Conservation (phyloP, 1,140 invertebrate species). For the Asbolus verrucosus region DNA sequence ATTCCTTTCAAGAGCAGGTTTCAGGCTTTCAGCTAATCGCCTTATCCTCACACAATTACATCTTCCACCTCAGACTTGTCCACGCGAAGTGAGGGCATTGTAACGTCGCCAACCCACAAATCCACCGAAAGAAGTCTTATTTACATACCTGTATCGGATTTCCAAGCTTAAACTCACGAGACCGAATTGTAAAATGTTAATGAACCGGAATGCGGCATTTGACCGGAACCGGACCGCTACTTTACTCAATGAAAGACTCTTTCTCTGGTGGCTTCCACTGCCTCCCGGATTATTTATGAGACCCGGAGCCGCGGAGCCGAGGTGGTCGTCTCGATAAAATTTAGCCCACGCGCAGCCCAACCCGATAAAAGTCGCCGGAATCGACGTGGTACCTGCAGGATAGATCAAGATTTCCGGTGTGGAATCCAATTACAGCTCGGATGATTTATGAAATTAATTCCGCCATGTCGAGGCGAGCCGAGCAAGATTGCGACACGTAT, state of each 20-base stretch:
- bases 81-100: background rate
- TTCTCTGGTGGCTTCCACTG: too few relatives aligned
- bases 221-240: constrained; percentile 27
- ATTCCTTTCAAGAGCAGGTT: too few relatives aligned
- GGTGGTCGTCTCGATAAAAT: too few relatives aligned
- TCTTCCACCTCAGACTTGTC: background rate
- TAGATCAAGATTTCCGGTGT: constrained; percentile 16
- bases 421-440: constrained; percentile 20
- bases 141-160: constrained; percentile 15
- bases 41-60: too few relatives aligned
- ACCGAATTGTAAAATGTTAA: constrained; percentile 17
- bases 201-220: constrained; percentile 18
- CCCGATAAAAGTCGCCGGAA: constrained; percentile 30
- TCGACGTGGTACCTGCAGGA: constrained; percentile 4
- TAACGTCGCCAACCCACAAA: background rate
- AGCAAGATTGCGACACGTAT: constrained; percentile 17
- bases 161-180: background rate
- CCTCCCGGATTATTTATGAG: constrained; percentile 25
- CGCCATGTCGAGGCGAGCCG: background rate
- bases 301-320: background rate
- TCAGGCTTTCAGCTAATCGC: constrained; percentile 6
- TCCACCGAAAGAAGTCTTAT: constrained; percentile 6
- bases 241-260: constrained; percentile 13
- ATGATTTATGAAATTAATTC: constrained; percentile 35
- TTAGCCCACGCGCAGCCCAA: too few relatives aligned